A percentile compares a stretch with the other conserved stretches of the same genome.
phyloP scores from a whole-genome alignment of 2,797 vertebrate genomes.

The Simalia tracyae region DNA sequence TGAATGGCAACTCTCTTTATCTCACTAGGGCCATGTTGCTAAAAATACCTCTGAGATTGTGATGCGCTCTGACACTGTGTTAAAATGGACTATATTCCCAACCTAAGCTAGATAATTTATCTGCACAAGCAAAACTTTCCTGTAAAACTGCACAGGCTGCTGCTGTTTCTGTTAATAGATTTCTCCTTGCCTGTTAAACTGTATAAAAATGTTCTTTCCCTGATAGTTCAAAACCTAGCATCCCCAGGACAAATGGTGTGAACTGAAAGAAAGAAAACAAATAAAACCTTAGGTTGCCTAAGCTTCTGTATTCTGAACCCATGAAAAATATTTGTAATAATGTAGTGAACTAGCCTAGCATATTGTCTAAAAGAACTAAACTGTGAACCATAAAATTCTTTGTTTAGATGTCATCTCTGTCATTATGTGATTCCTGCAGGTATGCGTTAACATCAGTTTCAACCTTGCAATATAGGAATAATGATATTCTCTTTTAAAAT shows the following conservation, averaged over 20 bases:
- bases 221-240: not conserved
- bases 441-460: no score
- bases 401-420: not conserved
- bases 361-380: not conserved
- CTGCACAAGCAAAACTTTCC: not conserved
- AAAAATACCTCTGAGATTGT: conserved; percentile 30
- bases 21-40: not conserved
- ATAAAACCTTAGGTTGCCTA: not conserved
- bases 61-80: conserved; percentile 19
- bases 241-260: not conserved
- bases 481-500: not conserved
- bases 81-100: conserved; percentile 28
- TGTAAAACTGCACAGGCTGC: not conserved
- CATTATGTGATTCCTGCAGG: not conserved
- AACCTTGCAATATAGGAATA: not conserved
- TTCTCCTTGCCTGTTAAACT: conserved; percentile 20
- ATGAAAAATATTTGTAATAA: not conserved
- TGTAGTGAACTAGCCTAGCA: not conserved
- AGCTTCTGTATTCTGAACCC: not conserved
- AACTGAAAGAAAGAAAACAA: not conserved
- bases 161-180: conserved; percentile 9
- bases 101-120: conserved; percentile 20
- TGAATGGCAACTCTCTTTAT: not conserved
- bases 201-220: not conserved
- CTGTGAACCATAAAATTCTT: not conserved